Evolutionary conservation across 2,888 invertebrate genomes (phyloP).

Genomic region (Hemistola chrysoprasaria): DNA sequence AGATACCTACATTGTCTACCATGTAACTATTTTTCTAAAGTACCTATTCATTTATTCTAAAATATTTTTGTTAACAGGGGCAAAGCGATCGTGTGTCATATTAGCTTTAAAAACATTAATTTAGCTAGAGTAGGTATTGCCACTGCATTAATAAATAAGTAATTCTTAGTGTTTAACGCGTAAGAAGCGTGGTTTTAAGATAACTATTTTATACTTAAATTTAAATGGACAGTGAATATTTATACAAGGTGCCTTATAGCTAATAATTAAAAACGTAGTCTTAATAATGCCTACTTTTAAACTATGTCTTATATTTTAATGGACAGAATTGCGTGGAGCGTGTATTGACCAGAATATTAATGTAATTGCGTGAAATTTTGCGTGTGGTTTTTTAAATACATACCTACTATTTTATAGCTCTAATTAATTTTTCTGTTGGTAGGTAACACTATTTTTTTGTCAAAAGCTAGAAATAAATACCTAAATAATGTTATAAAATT

Average conservation of each 20-base stretch:
- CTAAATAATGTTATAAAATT: no score
- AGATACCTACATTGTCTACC: no score
- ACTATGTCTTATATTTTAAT: conserved; percentile 60
- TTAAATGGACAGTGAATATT: conserved; percentile 68
- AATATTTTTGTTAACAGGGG: no score
- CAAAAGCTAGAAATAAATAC: no score
- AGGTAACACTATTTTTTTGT: no score
- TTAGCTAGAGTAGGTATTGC: no score
- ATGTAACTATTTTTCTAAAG: no score
- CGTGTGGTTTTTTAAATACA: conserved; percentile 15
- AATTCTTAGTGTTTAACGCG: conserved; percentile 5
- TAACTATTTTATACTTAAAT: conserved; percentile 11
- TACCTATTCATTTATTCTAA: no score
- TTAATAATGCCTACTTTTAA: conserved; percentile 47
- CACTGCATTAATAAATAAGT: no score
- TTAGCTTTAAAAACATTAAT: no score
- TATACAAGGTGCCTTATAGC: conserved; percentile 64
- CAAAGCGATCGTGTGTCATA: no score
- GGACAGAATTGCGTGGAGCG: conserved; percentile 81
- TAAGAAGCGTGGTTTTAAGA: conserved; percentile 9
- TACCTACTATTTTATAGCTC: not conserved
- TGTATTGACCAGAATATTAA: conserved; percentile 50
- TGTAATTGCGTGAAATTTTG: conserved; percentile 48
- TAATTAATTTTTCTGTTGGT: no score
- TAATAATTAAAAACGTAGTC: conserved; percentile 53